Evolutionary conservation across 1,140 invertebrate genomes (phyloP).

Genomic region (Battus philenor): DNA sequence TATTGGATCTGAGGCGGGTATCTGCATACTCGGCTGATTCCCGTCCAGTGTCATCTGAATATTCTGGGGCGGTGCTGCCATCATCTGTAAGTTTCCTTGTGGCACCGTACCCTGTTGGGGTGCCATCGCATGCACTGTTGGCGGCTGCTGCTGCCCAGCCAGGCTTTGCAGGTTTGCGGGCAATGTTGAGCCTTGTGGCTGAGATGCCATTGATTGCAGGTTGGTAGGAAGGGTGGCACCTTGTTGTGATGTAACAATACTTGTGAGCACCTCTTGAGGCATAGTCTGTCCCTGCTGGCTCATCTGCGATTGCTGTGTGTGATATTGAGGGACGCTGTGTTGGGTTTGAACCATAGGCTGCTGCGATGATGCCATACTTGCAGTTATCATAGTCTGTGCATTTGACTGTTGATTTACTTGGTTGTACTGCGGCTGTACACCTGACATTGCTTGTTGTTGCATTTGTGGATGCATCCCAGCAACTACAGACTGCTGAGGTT

Average conservation of each 20-base stretch:
- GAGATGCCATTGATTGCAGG: constrained; percentile 66
- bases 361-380: constrained; percentile 59
- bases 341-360: constrained; percentile 68
- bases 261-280: constrained; percentile 72
- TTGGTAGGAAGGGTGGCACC: constrained; percentile 67
- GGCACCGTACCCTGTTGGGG: constrained; percentile 76
- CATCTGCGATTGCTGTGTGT: constrained; percentile 69
- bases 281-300: constrained; percentile 72
- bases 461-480: constrained; percentile 69
- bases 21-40: constrained; percentile 74
- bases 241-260: constrained; percentile 73
- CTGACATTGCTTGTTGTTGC: constrained; percentile 64
- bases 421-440: constrained; percentile 65
- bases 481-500: constrained; percentile 64
- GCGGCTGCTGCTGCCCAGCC: constrained; percentile 65
- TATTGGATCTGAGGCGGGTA: constrained; percentile 71
- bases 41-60: constrained; percentile 74
- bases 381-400: constrained; percentile 65
- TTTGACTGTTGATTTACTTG: constrained; percentile 67
- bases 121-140: constrained; percentile 62
- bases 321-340: constrained; percentile 69
- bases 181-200: constrained; percentile 76
- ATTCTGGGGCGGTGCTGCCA: constrained; percentile 74
- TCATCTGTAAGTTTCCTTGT: constrained; percentile 78
- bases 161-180: constrained; percentile 77